Conservation (phyloP, 2,888 invertebrate species). For the Artemia sp. region DNA sequence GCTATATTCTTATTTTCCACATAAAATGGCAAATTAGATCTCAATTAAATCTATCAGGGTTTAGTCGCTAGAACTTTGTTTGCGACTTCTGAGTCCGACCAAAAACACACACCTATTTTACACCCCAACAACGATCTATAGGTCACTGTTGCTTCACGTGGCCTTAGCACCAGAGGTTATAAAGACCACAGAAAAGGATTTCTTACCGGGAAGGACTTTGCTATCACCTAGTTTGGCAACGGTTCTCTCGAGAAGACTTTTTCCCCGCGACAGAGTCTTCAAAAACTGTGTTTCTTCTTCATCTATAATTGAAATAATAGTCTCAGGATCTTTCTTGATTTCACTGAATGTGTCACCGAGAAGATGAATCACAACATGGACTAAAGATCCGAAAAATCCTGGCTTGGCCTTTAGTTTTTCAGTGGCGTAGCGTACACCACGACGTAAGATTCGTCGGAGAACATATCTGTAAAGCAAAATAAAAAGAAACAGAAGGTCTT, state of each 20-base stretch:
- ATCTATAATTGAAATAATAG: constrained; percentile 81
- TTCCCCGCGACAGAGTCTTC: constrained; percentile 79
- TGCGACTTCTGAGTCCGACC: too few relatives aligned
- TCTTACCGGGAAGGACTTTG: constrained; percentile 52
- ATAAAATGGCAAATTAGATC: neutral
- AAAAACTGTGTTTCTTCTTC: constrained; percentile 96
- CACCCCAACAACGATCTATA: too few relatives aligned
- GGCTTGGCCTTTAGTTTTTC: constrained; percentile 93
- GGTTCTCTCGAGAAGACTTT: constrained; percentile 73
- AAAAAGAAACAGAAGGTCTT: too few relatives aligned
- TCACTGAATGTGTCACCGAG: constrained; percentile 50
- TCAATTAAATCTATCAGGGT: too few relatives aligned
- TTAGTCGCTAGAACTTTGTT: too few relatives aligned
- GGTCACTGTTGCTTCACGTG: too few relatives aligned
- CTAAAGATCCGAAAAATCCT: constrained; percentile 76
- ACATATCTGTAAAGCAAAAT: constrained; percentile 49
- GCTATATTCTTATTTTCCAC: too few relatives aligned
- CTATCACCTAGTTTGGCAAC: constrained; percentile 52
- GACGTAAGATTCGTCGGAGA: constrained; percentile 74
- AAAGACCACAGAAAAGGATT: too few relatives aligned
- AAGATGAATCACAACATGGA: constrained; percentile 69
- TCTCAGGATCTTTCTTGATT: constrained; percentile 69
- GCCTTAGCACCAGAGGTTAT: too few relatives aligned
- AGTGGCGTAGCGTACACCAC: constrained; percentile 85
- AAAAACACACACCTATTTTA: too few relatives aligned